Base-by-base conservation (phyloP, 2,888 invertebrate species). In the Rotaria macrura region DNA sequence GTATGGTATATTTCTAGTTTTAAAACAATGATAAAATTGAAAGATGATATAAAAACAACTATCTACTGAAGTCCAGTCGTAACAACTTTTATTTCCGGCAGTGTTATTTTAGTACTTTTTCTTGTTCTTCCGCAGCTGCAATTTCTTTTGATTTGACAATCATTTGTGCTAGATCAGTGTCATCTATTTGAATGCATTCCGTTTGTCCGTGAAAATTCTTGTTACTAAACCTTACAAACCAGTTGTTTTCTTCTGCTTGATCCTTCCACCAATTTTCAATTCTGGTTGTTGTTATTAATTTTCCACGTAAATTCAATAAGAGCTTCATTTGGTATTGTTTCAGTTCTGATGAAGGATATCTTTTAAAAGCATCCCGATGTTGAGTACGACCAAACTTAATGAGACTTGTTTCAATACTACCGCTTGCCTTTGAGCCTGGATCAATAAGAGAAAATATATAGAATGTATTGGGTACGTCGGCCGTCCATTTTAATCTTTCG, bases 181-280 rank as follows among this genome's bases (percentile, higher is more conserved):
- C 79, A 79, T n/a, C 4, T 2, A 79, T 34, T 79, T 43, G 79
- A 79, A 79, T n/a, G 43, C 79, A 79, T 79, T 79, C 79, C 7
- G 79, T 79, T 43, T 43, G 79, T 40, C 79, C 79, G 43, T 79
- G 79, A 43, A 79, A 79, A 79, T 23, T 43, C 23, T 14, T 40
- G 5, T 79, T 79, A 79, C 79, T 79, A 79, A 79, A 79, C n/a
- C 79, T 79, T 10, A 43, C 43, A 10, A 79, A 79, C 79, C 25
- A 79, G 4, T 79, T 23, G 17, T 79, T 79, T 43, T 79, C 43
- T 79, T 79, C n/a, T 43, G 79, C 79, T 79, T 79, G 79, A 17
- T 79, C 79, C 43, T 79, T 79, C 79, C 79, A 79, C 79, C 79
- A 79, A 12, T 79, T 79, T 79, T 79, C 79, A 25, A 79, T 79